Evolutionary conservation across 2,888 invertebrate genomes (phyloP), one percentile per base, ranked within the genome.

Genomic region (Meliscaeva auricollis): DNA sequence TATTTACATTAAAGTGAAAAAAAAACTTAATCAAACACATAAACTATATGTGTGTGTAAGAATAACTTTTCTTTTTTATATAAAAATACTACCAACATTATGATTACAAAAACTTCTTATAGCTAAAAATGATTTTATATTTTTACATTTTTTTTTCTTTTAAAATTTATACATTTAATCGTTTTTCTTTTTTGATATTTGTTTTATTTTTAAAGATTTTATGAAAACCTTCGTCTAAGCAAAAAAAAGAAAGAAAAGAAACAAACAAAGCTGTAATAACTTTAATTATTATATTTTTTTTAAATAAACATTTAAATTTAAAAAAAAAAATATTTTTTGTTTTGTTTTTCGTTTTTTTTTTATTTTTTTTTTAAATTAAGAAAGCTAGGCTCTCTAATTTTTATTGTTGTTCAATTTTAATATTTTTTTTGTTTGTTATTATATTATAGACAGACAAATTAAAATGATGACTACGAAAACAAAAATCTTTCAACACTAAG

Each of bases 401-500:
- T 52, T 20, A 50, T 3, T 22, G 56, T 70, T 68, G 22, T 56
- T 35, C 48, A 17, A 54, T n/a, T n/a, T n/a, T n/a, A n/a, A n/a
- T n/a, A n/a, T n/a, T 44, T 38, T 70, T 62, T 8, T 17, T 35
- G 1, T 22, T 56, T 50, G 17, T 48, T 72, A 52, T 46, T 26
- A 56, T 73, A 41, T 22, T 50, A 58, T n/a, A 50, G 35, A 58
- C 17, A 38, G 20, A 35, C 8, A 17, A 20, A 20, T 20, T 20
- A 56, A 30, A 54, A 46, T 62, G 74, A 83, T 83, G 54, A 78
- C 52, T 66, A 80, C 41, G 44, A 76, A n/a, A n/a, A 68, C 60
- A 79, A 58, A 72, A 74, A 75, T 66, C 52, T 70, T 75, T 80
- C 84, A 84, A 84, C 84, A 79, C 70, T 80, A 80, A 80, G 84